These are phyloP conservation scores for Schmidtea mediterranea DNA, from an alignment of 1,140 invertebrate species.

Conservation along the genomic window DNA sequence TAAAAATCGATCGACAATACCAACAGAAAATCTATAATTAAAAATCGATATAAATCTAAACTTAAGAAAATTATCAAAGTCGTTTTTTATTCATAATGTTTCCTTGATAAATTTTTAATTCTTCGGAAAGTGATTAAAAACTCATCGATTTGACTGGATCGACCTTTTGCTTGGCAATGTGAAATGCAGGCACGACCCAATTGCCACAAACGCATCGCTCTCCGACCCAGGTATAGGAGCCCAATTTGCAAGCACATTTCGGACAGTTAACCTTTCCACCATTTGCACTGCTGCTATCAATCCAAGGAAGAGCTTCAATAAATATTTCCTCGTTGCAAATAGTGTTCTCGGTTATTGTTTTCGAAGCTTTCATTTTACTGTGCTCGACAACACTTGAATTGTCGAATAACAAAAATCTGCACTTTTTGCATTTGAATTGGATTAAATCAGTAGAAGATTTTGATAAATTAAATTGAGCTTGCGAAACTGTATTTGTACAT, in stretches of 20 bases:
- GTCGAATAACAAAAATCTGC: not conserved
- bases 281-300: not conserved
- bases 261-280: constrained; percentile 14
- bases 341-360: no score
- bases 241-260: constrained; percentile 19
- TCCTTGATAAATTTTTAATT: no score
- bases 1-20: no score
- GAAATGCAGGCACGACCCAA: constrained; percentile 24
- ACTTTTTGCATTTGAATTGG: not conserved
- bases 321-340: no score
- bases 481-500: no score
- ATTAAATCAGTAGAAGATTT: not conserved
- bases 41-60: no score
- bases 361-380: no score
- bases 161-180: constrained; percentile 18
- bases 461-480: no score
- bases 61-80: no score
- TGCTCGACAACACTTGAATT: not conserved
- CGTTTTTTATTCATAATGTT: no score
- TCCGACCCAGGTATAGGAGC: constrained; percentile 21
- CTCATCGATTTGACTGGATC: constrained; percentile 11
- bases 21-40: no score
- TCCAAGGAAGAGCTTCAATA: not conserved
- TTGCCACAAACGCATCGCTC: constrained; percentile 21
- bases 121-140: no score